Base-by-base conservation (phyloP, 2,888 invertebrate species). In the Diachrysia chrysitis region DNA sequence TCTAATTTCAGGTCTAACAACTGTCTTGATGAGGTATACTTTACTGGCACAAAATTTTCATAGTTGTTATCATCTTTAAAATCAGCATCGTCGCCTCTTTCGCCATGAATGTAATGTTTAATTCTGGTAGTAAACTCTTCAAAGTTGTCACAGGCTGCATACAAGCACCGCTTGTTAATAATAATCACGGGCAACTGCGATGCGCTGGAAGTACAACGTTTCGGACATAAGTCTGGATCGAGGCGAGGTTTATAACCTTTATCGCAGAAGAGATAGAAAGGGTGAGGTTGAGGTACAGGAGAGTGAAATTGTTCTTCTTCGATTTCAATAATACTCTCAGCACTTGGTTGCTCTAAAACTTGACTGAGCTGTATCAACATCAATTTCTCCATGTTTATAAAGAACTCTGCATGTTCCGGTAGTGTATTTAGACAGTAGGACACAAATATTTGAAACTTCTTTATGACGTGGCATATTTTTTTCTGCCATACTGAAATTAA, bases 321-420 rank as follows among this genome's bases (percentile, higher is more conserved):
- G 0, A 71, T 48, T 59, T 84, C 83, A 65, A 93, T 88, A 19
- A 93, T 85, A 65, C 90, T 94, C 71, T 89, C 87, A 35, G 80
- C 85, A 2, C 72, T 81, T 0, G 93, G 92, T 48, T 89, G 82
- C 14, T 91, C 89, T 12, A 90, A 67, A 2, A 85, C 84, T 69
- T 91, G 87, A 62, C 87, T 89, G 14, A 94, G 64, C 70, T 95
- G 94, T 61, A 94, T 63, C 77, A 94, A 71, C 92, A 94, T 90
- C 37, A 92, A 69, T 67, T 91, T 93, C 75, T 94, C 93, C 85
- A 93, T 90, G 63, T 94, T 90, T 48, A 92, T 84, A 73, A 94
- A 94, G 79, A 93, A 93, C 0, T 93, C 94, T 0, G 92, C 92
- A 61, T 93, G 87, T 25, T 94, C 89, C 1, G 94, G 94, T 62